Base-by-base conservation (phyloP, 2,113 vertebrate species). In the Trochalopteron elliotii region DNA sequence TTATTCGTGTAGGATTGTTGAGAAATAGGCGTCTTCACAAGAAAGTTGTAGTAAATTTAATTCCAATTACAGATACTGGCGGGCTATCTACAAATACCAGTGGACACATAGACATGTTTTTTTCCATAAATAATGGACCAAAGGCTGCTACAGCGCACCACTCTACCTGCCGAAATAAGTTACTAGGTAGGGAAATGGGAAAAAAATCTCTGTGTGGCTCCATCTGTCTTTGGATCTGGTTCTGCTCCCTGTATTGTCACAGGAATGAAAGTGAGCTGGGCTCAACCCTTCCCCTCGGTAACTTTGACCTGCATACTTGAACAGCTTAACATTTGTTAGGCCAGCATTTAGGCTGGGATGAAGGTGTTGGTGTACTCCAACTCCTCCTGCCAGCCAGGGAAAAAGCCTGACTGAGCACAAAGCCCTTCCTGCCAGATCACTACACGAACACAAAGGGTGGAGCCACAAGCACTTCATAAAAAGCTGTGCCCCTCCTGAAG, bases 331-430 rank as follows among this genome's bases (percentile, higher is more conserved):
- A 2, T 23, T 52, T 50, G 44, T 21, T 76, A 33, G 5, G 3
- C 21, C 33, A 71, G 35, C 6, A 3, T 53, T 50, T 75, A 70
- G 63, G 45, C 39, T 44, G 63, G 45, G 45, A 52, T 19, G 3
- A 67, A 87, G 2, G 4, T 25, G 52, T 33, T 78, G 1, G 1
- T 11, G 17, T 3, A 15, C 40, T 56, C 37, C 52, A 42, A 0
- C 63, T 59, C 45, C 42, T 59, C 52, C 19, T 3, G 5, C 8
- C 9, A 24, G 53, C 28, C 50, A n/a, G 65, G 52, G 61, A 75
- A 35, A 25, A 0, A 1, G 52, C 25, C 44, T 35, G 14, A 25
- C 12, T 18, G 39, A 22, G 44, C 3, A 0, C 0, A 2, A 47
- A 64, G 21, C 24, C 25, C 55, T 83, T 80, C 67, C n/a, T n/a